phyloP scores from a whole-genome alignment of 2,113 vertebrate species.

The Perognathus longimembris region DNA sequence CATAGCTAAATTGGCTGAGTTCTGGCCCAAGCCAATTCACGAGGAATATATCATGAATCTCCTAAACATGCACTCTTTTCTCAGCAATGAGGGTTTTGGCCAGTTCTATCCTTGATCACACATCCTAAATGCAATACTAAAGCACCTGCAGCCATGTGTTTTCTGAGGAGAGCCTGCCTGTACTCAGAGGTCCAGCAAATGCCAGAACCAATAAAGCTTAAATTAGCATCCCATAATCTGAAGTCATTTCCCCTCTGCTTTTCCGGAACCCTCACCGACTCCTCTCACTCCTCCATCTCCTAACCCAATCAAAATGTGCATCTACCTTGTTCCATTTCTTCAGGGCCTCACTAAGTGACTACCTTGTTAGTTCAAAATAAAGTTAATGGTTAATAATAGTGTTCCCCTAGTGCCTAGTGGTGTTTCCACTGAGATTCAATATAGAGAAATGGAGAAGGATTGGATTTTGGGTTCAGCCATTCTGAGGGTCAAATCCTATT shows the following conservation, averaged over 20 bases:
- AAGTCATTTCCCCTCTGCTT: slow-evolving; percentile 14
- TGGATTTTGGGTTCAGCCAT: background rate
- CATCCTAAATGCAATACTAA: background rate
- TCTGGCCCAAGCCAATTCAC: slow-evolving; percentile 1
- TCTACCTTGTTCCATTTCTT: slow-evolving; percentile 60
- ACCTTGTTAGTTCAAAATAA: slow-evolving; percentile 70
- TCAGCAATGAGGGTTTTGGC: background rate
- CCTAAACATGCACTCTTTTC: background rate
- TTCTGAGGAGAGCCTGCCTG: slow-evolving; percentile 7
- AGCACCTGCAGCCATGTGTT: background rate
- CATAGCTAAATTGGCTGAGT: background rate
- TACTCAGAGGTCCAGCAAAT: slow-evolving; percentile 38
- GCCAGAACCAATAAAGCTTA: slow-evolving; percentile 56
- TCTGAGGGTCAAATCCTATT: background rate
- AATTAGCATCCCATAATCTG: slow-evolving; percentile 51
- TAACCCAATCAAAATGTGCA: slow-evolving; percentile 44
- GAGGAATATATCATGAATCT: background rate
- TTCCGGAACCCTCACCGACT: background rate
- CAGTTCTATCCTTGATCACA: background rate
- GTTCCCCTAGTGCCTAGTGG: background rate
- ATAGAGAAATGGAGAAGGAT: background rate
- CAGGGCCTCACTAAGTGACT: slow-evolving; percentile 66
- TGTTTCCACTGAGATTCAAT: background rate
- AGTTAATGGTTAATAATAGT: slow-evolving; percentile 54
- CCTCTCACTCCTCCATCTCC: background rate